A percentile compares a stretch with the other conserved stretches of the same genome.
phyloP scores from a whole-genome alignment of 2,113 vertebrate species.

The Hydropotes inermis region DNA sequence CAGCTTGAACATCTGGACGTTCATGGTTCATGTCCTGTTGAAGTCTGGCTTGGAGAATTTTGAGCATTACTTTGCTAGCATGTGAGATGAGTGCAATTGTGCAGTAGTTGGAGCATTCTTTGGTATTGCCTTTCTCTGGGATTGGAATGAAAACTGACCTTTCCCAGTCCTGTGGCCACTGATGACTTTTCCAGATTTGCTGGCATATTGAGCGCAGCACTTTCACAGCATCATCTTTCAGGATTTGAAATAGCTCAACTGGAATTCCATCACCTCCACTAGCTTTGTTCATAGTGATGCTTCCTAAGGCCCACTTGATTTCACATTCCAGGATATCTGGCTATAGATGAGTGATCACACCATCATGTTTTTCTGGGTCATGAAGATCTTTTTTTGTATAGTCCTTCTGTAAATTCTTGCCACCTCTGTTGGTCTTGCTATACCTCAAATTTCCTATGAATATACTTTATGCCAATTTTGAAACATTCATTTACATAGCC shows the following conservation, averaged over 20 bases:
- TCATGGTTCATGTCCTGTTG: accelerated
- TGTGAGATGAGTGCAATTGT: background rate
- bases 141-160: background rate
- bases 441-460: background rate
- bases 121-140: background rate
- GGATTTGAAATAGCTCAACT: background rate
- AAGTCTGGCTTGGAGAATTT: background rate
- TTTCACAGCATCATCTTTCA: background rate
- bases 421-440: background rate
- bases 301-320: background rate
- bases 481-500: background rate
- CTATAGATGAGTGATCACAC: background rate
- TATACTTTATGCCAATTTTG: background rate
- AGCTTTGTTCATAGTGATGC: background rate
- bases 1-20: background rate
- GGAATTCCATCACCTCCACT: background rate
- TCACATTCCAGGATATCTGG: background rate
- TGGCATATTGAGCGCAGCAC: background rate
- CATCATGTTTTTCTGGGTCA: background rate
- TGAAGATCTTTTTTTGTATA: background rate
- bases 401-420: background rate
- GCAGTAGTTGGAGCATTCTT: background rate
- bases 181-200: background rate
- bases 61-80: accelerated
- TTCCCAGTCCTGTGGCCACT: background rate